Evolutionary conservation across 2,888 invertebrate species (phyloP).

Genomic region (Colletes collaris): DNA sequence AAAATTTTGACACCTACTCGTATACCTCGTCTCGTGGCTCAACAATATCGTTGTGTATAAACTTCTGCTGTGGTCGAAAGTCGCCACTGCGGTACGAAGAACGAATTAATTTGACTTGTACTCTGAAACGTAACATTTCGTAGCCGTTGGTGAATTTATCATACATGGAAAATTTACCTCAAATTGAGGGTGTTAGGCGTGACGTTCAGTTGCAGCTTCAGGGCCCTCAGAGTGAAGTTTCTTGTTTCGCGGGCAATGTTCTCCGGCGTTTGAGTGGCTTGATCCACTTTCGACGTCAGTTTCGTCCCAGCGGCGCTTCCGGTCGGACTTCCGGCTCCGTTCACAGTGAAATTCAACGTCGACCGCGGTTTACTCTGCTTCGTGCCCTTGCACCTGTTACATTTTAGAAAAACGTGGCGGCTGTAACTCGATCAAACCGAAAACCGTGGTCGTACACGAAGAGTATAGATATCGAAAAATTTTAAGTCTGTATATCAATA

Average conservation of each 20-base stretch:
- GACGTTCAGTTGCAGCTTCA: slow-evolving; percentile 86
- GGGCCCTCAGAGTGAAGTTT: slow-evolving; percentile 85
- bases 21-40: no score
- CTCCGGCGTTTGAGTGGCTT: slow-evolving; percentile 89
- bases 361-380: slow-evolving; percentile 86
- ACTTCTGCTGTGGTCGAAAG: no score
- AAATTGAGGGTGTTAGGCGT: slow-evolving; percentile 86
- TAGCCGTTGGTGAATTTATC: no score
- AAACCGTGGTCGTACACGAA: not conserved
- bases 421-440: slow-evolving; percentile 32
- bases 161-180: slow-evolving; percentile 79
- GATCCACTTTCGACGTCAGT: slow-evolving; percentile 84
- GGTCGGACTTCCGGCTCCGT: slow-evolving; percentile 81
- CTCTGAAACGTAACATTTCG: no score
- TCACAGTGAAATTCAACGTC: slow-evolving; percentile 86
- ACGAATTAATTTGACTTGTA: no score
- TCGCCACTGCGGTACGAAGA: no score
- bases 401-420: not conserved
- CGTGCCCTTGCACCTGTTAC: slow-evolving; percentile 82
- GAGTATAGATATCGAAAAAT: no score
- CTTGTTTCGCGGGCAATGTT: slow-evolving; percentile 89
- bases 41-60: no score
- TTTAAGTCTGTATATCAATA: no score
- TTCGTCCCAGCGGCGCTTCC: slow-evolving; percentile 50
- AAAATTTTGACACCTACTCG: no score